A percentile compares a stretch with the other conserved stretches of the same genome.
Conservation (phyloP, 2,113 vertebrate species). For the Leiothrix lutea region DNA sequence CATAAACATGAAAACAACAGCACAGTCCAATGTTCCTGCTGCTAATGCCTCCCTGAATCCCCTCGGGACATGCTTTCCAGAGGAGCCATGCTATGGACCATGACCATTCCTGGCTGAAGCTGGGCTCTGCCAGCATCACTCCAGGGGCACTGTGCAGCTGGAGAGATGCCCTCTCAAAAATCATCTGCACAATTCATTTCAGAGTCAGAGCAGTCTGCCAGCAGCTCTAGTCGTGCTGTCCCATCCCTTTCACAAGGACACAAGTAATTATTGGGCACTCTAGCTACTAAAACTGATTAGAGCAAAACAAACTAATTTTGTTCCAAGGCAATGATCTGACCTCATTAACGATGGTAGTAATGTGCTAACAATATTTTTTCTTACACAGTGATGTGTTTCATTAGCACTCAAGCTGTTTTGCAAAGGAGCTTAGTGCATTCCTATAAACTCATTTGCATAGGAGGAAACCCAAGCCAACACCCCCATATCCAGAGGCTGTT, state of each 20-base stretch:
- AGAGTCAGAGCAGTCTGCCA: not conserved
- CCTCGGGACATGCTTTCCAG: not conserved
- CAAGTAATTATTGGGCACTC: not conserved
- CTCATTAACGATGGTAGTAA: not conserved
- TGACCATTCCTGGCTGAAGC: not conserved
- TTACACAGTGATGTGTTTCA: not conserved
- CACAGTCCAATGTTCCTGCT: not conserved
- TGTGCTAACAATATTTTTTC: not conserved
- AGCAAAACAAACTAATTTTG: constrained; percentile 32
- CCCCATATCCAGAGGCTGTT: not conserved
- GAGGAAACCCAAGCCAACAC: not conserved
- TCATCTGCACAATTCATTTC: not conserved
- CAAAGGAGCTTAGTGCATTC: not conserved
- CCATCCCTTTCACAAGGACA: constrained; percentile 2
- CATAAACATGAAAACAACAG: not conserved
- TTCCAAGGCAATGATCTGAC: not conserved
- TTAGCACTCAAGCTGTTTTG: not conserved
- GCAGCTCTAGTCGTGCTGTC: not conserved
- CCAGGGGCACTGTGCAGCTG: not conserved
- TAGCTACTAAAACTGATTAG: not conserved
- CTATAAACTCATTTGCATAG: not conserved
- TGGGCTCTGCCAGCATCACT: not conserved
- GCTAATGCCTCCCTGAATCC: not conserved
- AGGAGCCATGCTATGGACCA: not conserved
- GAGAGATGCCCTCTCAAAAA: not conserved